Evolutionary conservation across 2,888 invertebrate genomes (phyloP), one percentile per base, ranked within the genome.

Genomic region (Drosophila suboccidentalis): DNA sequence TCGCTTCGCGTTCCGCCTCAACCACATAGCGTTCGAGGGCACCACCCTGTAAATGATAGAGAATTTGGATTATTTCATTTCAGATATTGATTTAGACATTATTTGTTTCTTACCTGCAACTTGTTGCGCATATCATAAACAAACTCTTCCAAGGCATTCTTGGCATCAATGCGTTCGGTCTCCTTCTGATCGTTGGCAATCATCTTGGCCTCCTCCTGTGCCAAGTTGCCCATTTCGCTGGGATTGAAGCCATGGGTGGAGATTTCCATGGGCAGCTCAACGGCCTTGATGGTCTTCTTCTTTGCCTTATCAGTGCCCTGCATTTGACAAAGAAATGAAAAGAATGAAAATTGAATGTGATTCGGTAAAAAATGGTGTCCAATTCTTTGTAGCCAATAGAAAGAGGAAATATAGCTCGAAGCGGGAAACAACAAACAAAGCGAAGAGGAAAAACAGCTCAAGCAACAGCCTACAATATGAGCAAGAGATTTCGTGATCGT

Each of bases 81-180:
- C 1, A n/a, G n/a, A 10, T 15, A 15, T 17, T 17, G 4, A 17
- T 13, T 22, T 9, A 15, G 8, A 2, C 3, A 15, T 1, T 4
- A 38, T 17, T 22, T 10, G 3, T 19, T 0, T 53, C 54, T 68
- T 84, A 93, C 92, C 43, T 95, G 95, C 59, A 99, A 93, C 92
- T 98, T 98, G 67, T 97, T 96, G 61, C 99, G 95, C 93, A 99
- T 94, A 87, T 99, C 99, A 92, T 99, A 99, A 34, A 99, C 98
- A 91, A 98, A 99, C 93, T 99, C 99, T 92, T 99, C 99, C 0
- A 99, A 94, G 3, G 98, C 97, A 93, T 99, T 99, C 90, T 98
- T 97, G 1, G 98, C 98, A 93, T 99, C 99, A 5, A 97, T 96
- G 53, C 98, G 95, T 91, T 98, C 98, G 89, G 98, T 98, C 93